Base-by-base conservation (phyloP, 2,113 vertebrate genomes). In the Centropristis striata region DNA sequence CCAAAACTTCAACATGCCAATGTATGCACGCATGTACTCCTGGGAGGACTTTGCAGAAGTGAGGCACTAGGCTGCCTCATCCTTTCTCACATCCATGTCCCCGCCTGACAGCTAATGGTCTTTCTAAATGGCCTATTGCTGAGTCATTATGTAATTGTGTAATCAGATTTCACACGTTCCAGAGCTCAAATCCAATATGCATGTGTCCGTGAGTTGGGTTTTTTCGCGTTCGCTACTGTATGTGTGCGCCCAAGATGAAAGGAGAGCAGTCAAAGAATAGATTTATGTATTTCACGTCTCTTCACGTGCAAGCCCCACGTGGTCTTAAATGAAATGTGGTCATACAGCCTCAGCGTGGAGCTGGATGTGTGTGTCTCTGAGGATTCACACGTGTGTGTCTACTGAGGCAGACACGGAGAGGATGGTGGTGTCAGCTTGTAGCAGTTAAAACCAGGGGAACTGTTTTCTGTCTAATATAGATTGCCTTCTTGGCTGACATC, bases 91-190 rank as follows among this genome's bases (percentile, higher is more conserved):
- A 36, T 80, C 66, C 57, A 61, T 41, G 66, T 84, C 59, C 44
- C 50, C 50, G 58, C 81, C 65, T 80, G 85, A 78, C 79, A 78
- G 79, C 88, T 87, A 90, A 85, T 86, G 81, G 66, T 87, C 75
- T 72, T 80, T 79, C 76, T 85, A 85, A 91, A 88, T 83, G 72
- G 75, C 84, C 79, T 49, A 42, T 87, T 85, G 71, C 88, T 79
- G 75, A 88, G 76, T 88, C 88, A 83, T 92, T 88, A 87, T 91
- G 85, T 89, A 90, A 91, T 86, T 85, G 80, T 86, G 70, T 86
- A 90, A 93, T 92, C 84, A 90, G 82, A 91, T 93, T 93, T 93
- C 87, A 90, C 86, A 91, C 84, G 28, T 92, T 91, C 86, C 83
- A 67, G 72, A 84, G 75, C 80, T 82, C 55, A 83, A 86, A 83